These are phyloP conservation scores for Patagioenas fasciata DNA, from an alignment of 2,113 vertebrate species.

Conservation along the genomic window DNA sequence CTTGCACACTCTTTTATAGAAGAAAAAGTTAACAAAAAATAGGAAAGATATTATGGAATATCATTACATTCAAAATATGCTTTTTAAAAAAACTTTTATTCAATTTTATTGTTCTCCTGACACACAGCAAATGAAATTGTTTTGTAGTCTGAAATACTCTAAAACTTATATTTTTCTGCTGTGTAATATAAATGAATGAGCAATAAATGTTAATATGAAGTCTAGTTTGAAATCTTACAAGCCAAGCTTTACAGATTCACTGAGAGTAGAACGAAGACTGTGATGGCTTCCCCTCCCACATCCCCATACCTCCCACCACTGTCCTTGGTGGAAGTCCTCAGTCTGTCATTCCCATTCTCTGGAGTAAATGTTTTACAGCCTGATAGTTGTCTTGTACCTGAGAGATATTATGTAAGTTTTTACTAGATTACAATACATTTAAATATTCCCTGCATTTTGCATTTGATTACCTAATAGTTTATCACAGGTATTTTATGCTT, in stretches of 20 bases:
- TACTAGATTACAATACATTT: conserved; percentile 11
- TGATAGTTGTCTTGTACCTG: background rate
- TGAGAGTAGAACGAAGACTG: background rate
- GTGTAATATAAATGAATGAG: background rate
- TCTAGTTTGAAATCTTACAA: conserved; percentile 14
- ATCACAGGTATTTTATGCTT: background rate
- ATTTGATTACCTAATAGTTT: conserved; percentile 1
- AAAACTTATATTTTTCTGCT: conserved; percentile 15
- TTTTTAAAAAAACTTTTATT: background rate
- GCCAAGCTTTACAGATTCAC: conserved; percentile 3
- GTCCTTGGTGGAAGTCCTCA: background rate
- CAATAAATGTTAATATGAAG: conserved; percentile 22
- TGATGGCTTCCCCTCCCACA: background rate
- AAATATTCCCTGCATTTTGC: background rate
- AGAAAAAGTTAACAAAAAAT: background rate
- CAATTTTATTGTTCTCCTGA: conserved; percentile 3
- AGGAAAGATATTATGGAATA: background rate
- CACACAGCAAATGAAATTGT: conserved; percentile 25
- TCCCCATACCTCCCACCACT: background rate
- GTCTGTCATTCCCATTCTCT: conserved; percentile 14
- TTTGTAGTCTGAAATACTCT: conserved; percentile 32
- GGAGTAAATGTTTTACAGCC: conserved; percentile 15
- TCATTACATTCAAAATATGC: background rate
- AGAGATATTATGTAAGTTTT: conserved; percentile 29
- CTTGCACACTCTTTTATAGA: background rate